Evolutionary conservation across 2,888 invertebrate species (phyloP), one percentile per base, ranked within the genome.

Genomic region (Drosophila melanosoma): DNA sequence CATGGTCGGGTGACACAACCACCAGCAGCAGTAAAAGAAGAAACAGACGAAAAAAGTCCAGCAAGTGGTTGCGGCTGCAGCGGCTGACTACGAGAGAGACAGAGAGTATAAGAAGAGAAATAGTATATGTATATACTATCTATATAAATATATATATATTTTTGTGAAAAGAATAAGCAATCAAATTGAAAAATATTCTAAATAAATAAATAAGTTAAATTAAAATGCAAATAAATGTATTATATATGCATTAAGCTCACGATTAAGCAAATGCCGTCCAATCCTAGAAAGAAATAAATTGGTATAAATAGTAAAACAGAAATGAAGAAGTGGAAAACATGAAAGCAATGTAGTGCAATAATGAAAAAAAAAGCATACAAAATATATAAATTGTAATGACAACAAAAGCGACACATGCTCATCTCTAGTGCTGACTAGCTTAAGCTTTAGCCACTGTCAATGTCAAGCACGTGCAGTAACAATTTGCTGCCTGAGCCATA

Each of bases 401-500:
- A 11, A 54, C 8, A 10, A 26, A 11, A 23, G 17, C 17, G 11
- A 36, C 36, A 40, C 12, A n/a, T 15, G 38, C 38, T 29, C 56
- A 56, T 56, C 56, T 56, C 38, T 69, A 42, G 40, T 57, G 45
- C 48, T 48, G 53, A 38, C 23, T 53, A 48, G 53, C 45, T 38
- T 49, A 54, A 40, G 58, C 62, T 72, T 72, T 38, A 32, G 64
- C 74, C 82, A 84, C 69, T 79, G 82, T 63, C 83, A 83, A 80
- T 83, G 82, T 72, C 85, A 83, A 83, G 76, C 85, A 83, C 87
- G 83, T 83, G 87, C 65, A 79, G 52, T 69, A 73, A 51, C 77
- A 61, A 63, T 63, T 63, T 76, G 42, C 70, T 76, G 42, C 66
- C 54, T 70, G 78, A 56, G 68, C 65, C 20, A 45, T 45, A 45